Conservation (phyloP, 2,113 vertebrate species). For the Sardina pilchardus region DNA sequence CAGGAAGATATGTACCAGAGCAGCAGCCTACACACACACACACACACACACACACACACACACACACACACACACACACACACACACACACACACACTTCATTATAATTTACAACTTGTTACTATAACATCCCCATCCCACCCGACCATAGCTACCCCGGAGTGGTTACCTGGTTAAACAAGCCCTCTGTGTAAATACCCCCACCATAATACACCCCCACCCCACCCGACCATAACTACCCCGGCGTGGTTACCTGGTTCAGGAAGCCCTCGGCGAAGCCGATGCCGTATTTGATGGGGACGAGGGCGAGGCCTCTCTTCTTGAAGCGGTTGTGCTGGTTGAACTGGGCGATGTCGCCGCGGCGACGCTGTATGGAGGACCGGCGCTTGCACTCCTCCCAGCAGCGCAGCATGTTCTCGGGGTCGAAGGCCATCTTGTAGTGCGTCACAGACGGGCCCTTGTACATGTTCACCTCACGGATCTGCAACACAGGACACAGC, state of each 20-base stretch:
- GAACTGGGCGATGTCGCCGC: slow-evolving; percentile 65
- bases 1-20: slow-evolving; percentile 80
- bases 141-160: no score
- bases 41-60: not conserved
- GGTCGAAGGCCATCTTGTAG: slow-evolving; percentile 77
- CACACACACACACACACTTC: not conserved
- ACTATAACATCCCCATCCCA: no score
- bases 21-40: slow-evolving; percentile 69
- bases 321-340: slow-evolving; percentile 81
- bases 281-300: slow-evolving; percentile 82
- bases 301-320: slow-evolving; percentile 79
- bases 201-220: no score
- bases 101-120: no score
- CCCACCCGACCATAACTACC: no score
- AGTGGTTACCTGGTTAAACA: no score
- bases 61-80: slow-evolving; percentile 33
- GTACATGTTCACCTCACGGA: slow-evolving; percentile 84
- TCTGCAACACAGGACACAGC: slow-evolving; percentile 55
- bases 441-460: slow-evolving; percentile 67
- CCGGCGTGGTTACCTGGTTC: slow-evolving; percentile 73
- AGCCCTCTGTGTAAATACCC: not conserved
- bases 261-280: slow-evolving; percentile 68
- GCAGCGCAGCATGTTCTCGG: slow-evolving; percentile 72
- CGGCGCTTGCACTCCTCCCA: slow-evolving; percentile 79
- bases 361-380: slow-evolving; percentile 61